Percentiles rank a stretch among this genome's conserved stretches.
Conservation (phyloP, 2,113 vertebrate genomes). For the Corythaeola cristata region DNA sequence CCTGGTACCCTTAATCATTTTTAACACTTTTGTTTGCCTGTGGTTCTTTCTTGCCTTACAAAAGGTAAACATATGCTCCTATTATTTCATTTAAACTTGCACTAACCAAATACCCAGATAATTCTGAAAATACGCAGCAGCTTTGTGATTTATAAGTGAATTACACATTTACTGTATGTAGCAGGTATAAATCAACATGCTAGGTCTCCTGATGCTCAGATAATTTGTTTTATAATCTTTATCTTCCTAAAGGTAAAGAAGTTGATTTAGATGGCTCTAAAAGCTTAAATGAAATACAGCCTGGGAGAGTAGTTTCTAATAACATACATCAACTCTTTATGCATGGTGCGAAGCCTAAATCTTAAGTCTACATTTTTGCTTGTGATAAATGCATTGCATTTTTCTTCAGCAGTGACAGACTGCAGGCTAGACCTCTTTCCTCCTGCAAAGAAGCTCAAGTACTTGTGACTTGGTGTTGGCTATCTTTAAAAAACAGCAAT, state of each 20-base stretch:
- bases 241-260: slow-evolving; percentile 50
- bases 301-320: slow-evolving; percentile 21
- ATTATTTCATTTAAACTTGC: not conserved
- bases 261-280: slow-evolving; percentile 62
- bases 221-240: slow-evolving; percentile 62
- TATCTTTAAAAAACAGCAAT: not conserved
- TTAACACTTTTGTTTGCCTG: not conserved
- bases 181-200: slow-evolving; percentile 47
- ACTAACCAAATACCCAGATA: not conserved
- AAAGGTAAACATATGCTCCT: not conserved
- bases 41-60: not conserved
- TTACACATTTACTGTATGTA: slow-evolving; percentile 32
- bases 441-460: not conserved
- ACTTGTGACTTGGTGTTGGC: not conserved
- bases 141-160: slow-evolving; percentile 33
- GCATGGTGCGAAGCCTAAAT: slow-evolving; percentile 20
- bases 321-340: slow-evolving; percentile 56
- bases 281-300: slow-evolving; percentile 52
- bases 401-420: slow-evolving; percentile 28
- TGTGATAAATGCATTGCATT: slow-evolving; percentile 15
- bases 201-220: slow-evolving; percentile 33
- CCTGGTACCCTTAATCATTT: not conserved
- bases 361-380: not conserved
- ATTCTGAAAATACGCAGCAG: not conserved
- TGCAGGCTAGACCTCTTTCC: not conserved